Percentiles rank a stretch among this genome's conserved stretches.
Conservation (phyloP, 2,888 invertebrate species). For the Caenorhabditis sp. region DNA sequence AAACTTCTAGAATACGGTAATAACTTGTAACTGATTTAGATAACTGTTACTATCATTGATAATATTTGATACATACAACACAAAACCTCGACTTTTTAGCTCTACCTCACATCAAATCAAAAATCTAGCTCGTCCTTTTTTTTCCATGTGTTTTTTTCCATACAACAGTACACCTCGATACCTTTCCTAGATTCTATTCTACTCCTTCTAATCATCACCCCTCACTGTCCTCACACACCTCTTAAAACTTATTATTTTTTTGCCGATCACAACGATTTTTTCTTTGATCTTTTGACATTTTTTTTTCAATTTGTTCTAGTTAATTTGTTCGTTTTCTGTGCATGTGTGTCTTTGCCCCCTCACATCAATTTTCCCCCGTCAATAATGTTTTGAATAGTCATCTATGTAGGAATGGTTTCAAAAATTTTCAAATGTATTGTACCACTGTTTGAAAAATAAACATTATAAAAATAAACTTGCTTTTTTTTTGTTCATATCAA, state of each 20-base stretch:
- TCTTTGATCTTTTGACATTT: too few relatives aligned
- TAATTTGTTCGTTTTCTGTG: too few relatives aligned
- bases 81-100: not conserved
- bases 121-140: not conserved
- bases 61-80: too few relatives aligned
- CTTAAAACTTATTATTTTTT: not conserved
- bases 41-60: not conserved
- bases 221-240: slow-evolving; percentile 7
- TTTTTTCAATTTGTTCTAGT: too few relatives aligned
- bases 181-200: slow-evolving; percentile 13
- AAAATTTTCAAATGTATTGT: not conserved
- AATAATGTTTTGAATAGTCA: not conserved
- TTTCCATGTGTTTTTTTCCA: slow-evolving; percentile 5
- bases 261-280: too few relatives aligned
- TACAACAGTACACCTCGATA: slow-evolving; percentile 11
- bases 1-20: slow-evolving; percentile 1
- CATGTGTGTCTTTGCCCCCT: not conserved
- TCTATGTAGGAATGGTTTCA: too few relatives aligned
- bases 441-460: too few relatives aligned
- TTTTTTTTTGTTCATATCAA: too few relatives aligned
- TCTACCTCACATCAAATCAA: slow-evolving; percentile 5
- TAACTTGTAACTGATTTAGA: not conserved
- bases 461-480: too few relatives aligned
- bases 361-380: not conserved
- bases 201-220: slow-evolving; percentile 8